Percentiles rank a stretch among this genome's conserved stretches.
Conservation (phyloP, 2,113 vertebrate species). For the Boulengeromyrus knoepffleri region DNA sequence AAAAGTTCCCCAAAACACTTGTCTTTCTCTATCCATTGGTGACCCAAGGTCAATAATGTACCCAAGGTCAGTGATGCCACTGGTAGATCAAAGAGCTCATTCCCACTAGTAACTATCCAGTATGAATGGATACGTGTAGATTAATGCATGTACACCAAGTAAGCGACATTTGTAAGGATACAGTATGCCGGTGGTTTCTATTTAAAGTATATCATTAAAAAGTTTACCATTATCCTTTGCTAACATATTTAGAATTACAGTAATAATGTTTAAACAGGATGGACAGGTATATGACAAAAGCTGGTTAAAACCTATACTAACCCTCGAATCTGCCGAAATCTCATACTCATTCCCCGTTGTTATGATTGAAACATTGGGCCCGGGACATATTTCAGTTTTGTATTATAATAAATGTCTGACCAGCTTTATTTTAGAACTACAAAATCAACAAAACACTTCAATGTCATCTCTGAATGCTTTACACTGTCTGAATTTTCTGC, state of each 20-base stretch:
- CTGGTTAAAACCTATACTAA: neutral
- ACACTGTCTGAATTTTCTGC: neutral
- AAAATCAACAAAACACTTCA: neutral
- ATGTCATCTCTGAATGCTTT: neutral
- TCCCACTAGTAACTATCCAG: neutral
- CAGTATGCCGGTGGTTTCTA: neutral
- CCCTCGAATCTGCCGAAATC: neutral
- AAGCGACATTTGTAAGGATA: neutral
- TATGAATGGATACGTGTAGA: neutral
- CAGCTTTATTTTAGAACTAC: neutral
- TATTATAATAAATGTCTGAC: neutral
- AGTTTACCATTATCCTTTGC: neutral
- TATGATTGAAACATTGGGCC: neutral
- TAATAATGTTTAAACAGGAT: neutral
- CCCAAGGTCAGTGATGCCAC: neutral
- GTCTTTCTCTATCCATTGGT: neutral
- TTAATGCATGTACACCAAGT: neutral
- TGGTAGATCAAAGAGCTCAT: neutral
- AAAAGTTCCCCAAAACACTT: neutral
- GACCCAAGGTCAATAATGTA: neutral
- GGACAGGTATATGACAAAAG: neutral
- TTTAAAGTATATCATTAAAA: neutral
- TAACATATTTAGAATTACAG: neutral
- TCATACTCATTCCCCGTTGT: neutral
- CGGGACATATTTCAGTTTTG: neutral